A percentile compares a stretch with the other conserved stretches of the same genome.
Conservation (phyloP, 2,797 vertebrate species). For the Manis crassicaudata region DNA sequence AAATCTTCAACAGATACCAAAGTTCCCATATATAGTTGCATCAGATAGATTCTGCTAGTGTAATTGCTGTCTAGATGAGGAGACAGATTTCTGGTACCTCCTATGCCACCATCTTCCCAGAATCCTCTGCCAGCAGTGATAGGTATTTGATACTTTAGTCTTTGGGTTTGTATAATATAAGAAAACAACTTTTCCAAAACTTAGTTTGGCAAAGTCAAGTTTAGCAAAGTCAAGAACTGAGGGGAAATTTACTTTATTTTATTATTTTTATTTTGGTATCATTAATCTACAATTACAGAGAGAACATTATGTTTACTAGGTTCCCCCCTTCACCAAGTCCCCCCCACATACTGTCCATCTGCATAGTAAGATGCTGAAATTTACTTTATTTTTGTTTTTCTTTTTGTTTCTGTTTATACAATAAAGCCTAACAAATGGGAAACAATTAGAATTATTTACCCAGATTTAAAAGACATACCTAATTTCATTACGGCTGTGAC, state of each 20-base stretch:
- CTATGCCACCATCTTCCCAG: background rate
- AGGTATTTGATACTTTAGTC: background rate
- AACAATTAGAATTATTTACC: slow-evolving; percentile 30
- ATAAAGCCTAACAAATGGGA: slow-evolving; percentile 20
- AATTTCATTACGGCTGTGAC: slow-evolving; percentile 10
- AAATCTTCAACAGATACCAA: background rate
- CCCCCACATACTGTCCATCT: too few species aligned
- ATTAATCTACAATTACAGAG: too few species aligned
- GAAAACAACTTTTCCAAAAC: slow-evolving; percentile 7
- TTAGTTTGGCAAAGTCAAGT: slow-evolving; percentile 38
- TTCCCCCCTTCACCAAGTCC: too few species aligned
- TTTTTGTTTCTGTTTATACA: background rate
- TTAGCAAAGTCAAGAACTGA: slow-evolving; percentile 39
- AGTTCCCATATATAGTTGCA: background rate
- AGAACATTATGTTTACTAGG: too few species aligned
- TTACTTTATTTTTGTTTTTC: background rate
- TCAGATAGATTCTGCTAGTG: background rate
- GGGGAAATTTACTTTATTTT: background rate
- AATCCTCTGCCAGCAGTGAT: background rate
- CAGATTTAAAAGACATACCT: slow-evolving; percentile 33
- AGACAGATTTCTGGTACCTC: background rate
- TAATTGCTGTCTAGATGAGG: too few species aligned
- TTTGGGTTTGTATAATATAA: slow-evolving; percentile 20
- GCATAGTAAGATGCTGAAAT: too few species aligned
- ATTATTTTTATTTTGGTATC: background rate